Percentiles rank a stretch among this genome's conserved stretches.
Evolutionary conservation across 1,140 invertebrate species (phyloP).

Genomic region (Aleiodes sp.): DNA sequence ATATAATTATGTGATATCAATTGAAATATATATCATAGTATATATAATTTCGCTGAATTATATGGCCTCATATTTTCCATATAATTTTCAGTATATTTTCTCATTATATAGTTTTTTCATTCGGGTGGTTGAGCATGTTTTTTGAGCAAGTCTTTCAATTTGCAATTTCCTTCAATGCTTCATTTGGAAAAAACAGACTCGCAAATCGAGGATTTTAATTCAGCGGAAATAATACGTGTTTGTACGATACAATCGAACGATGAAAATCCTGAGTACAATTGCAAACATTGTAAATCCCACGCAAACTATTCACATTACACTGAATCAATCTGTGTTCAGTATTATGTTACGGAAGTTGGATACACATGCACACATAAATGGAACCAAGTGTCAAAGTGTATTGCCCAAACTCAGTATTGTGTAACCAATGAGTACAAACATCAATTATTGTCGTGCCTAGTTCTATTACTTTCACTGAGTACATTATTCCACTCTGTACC

Average conservation of each 20-base stretch:
- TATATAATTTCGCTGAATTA: too few relatives aligned
- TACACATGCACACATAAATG: too few relatives aligned
- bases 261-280: background rate
- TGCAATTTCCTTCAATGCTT: too few relatives aligned
- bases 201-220: background rate
- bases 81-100: too few relatives aligned
- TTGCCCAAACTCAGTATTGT: background rate
- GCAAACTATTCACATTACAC: background rate
- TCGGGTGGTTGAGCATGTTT: too few relatives aligned
- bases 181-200: too few relatives aligned
- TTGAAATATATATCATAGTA: too few relatives aligned
- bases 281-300: slow-evolving; percentile 5
- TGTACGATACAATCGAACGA: background rate
- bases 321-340: background rate
- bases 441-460: background rate
- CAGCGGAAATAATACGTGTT: background rate
- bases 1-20: too few relatives aligned
- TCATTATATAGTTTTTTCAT: too few relatives aligned
- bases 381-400: background rate
- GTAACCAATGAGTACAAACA: slow-evolving; percentile 8
- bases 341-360: slow-evolving; percentile 1
- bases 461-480: background rate
- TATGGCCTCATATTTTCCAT: too few relatives aligned
- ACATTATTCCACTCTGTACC: background rate
- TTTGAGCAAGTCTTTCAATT: too few relatives aligned